These are phyloP conservation scores for Hoplostethus mediterraneus DNA, from an alignment of 2,797 vertebrate genomes.

Conservation along the genomic window DNA sequence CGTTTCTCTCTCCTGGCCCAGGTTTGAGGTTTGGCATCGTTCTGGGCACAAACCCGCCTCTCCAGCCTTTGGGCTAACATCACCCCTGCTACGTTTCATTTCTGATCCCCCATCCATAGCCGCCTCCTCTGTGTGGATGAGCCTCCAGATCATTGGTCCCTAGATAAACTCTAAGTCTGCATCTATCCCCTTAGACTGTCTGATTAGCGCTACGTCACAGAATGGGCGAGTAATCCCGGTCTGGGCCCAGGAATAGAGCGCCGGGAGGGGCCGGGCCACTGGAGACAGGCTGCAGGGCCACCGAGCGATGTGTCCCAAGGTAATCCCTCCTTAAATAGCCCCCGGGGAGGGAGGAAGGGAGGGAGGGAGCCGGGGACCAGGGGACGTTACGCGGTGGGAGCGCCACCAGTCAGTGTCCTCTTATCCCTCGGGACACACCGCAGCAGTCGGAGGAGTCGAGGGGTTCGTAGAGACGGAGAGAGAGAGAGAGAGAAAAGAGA, in stretches of 20 bases:
- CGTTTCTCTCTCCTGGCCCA: not conserved
- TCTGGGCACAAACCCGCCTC: not conserved
- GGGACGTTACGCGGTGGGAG: slow-evolving; percentile 57
- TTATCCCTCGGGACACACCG: slow-evolving; percentile 50
- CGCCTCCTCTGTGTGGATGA: slow-evolving; percentile 45
- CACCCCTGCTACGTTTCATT: slow-evolving; percentile 33
- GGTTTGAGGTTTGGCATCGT: not conserved
- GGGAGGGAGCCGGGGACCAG: slow-evolving; percentile 48
- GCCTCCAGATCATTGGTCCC: slow-evolving; percentile 72
- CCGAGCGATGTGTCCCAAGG: slow-evolving; percentile 61
- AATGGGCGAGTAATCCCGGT: slow-evolving; percentile 83
- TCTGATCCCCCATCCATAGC: slow-evolving; percentile 52
- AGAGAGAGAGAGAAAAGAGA: not conserved
- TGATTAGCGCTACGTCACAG: slow-evolving; percentile 85
- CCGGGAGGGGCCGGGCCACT: slow-evolving; percentile 65
- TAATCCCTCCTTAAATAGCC: slow-evolving; percentile 85
- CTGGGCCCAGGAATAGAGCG: slow-evolving; percentile 88
- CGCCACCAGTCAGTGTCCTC: slow-evolving; percentile 54
- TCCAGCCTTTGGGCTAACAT: not conserved
- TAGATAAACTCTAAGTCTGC: slow-evolving; percentile 85
- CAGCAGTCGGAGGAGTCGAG: slow-evolving; percentile 24
- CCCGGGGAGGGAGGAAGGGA: slow-evolving; percentile 34
- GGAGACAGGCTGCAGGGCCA: slow-evolving; percentile 61
- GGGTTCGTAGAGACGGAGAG: too few species aligned
- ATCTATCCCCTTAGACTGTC: slow-evolving; percentile 87